Conservation (phyloP, 2,888 invertebrate genomes). For the Pimpla rufipes region DNA sequence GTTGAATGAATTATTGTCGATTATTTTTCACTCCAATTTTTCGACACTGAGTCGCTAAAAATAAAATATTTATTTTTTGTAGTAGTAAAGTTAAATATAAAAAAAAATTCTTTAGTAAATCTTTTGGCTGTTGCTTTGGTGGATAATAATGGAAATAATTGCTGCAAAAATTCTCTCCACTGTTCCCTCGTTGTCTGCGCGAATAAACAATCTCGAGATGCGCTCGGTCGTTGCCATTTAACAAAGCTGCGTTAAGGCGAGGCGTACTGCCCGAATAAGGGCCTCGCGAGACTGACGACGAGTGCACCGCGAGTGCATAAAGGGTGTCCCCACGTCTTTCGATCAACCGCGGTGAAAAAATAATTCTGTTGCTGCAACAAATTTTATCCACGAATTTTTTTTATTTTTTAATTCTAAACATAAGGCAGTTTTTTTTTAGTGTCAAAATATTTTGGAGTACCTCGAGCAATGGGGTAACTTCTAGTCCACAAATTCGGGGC, state of each 20-base stretch:
- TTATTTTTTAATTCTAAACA: no score
- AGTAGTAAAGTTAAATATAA: no score
- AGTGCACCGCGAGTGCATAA: slow-evolving; percentile 51
- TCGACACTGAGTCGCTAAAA: no score
- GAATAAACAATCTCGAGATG: slow-evolving; percentile 42
- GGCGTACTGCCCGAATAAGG: slow-evolving; percentile 70
- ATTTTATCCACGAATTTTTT: not conserved
- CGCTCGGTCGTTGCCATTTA: slow-evolving; percentile 68
- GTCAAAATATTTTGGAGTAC: not conserved
- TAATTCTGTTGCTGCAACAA: not conserved
- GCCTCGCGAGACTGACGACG: slow-evolving; percentile 60
- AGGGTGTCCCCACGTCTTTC: slow-evolving; percentile 46
- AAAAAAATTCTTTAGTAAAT: no score
- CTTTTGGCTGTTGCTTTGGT: no score
- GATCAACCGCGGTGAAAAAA: not conserved
- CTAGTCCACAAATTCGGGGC: slow-evolving; percentile 14
- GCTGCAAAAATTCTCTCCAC: slow-evolving; percentile 13
- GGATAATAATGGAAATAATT: not conserved
- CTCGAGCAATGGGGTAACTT: not conserved
- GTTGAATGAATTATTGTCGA: not conserved
- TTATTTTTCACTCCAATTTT: no score
- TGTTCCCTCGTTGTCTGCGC: not conserved
- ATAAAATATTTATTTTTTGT: no score
- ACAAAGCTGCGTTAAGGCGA: slow-evolving; percentile 62
- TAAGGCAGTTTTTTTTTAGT: not conserved